These are phyloP conservation scores for Drosophila ficusphila DNA, from an alignment of 1,140 invertebrate species.

Conservation along the genomic window DNA sequence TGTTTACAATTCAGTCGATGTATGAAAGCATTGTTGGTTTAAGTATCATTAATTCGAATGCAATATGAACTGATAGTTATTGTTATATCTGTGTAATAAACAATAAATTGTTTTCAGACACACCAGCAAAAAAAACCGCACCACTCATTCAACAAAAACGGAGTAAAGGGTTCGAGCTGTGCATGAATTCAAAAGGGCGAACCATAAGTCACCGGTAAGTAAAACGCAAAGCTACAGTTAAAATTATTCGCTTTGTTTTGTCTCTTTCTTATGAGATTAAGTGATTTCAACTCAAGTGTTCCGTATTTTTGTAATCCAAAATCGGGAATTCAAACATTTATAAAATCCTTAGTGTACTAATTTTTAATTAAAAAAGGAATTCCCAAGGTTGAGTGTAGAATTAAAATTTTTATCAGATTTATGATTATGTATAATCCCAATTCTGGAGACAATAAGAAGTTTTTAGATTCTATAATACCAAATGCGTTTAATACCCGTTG, in stretches of 20 bases:
- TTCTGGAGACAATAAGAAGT: too few species aligned
- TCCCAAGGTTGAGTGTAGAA: too few species aligned
- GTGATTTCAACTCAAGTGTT: too few species aligned
- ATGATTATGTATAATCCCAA: too few species aligned
- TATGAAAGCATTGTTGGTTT: neutral
- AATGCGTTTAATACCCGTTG: neutral
- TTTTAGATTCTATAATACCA: neutral
- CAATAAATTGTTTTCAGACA: slow-evolving; percentile 63
- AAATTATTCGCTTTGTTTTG: too few species aligned
- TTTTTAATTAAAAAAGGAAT: too few species aligned
- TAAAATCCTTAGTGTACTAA: too few species aligned
- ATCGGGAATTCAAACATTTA: too few species aligned
- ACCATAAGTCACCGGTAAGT: slow-evolving; percentile 84
- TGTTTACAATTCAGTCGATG: neutral
- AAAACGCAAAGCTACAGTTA: too few species aligned
- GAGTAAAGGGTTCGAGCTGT: slow-evolving; percentile 82
- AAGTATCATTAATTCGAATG: neutral
- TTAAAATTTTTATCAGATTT: too few species aligned
- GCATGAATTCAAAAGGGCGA: slow-evolving; percentile 84
- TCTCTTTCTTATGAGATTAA: too few species aligned
- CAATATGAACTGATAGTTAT: neutral
- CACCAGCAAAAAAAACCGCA: slow-evolving; percentile 83
- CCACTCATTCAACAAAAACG: slow-evolving; percentile 83
- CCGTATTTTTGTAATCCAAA: too few species aligned
- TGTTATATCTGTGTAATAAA: neutral